A percentile compares a stretch with the other conserved stretches of the same genome.
These are phyloP conservation scores for Mus spretus DNA, from an alignment of 2,797 vertebrate species.

Conservation along the genomic window DNA sequence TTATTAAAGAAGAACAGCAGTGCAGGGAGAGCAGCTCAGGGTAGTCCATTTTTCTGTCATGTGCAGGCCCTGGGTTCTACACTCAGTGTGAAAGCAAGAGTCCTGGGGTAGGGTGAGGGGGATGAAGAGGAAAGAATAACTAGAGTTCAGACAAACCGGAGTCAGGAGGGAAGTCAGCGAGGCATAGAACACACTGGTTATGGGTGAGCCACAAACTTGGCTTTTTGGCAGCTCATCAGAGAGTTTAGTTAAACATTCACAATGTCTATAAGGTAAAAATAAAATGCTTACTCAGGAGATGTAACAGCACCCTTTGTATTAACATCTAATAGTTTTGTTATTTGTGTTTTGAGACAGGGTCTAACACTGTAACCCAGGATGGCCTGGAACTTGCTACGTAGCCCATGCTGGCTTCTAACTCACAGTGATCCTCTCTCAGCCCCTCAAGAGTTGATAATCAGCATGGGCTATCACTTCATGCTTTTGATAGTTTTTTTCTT, in stretches of 20 bases:
- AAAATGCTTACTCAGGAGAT: slow-evolving; percentile 66
- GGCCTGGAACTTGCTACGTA: not conserved
- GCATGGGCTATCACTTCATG: not conserved
- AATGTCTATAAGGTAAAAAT: slow-evolving; percentile 60
- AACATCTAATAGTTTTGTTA: slow-evolving; percentile 51
- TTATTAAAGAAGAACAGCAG: not conserved
- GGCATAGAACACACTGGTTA: slow-evolving; percentile 74
- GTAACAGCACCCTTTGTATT: slow-evolving; percentile 61
- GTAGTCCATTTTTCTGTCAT: not conserved
- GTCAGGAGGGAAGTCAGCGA: slow-evolving; percentile 74
- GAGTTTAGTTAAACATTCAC: slow-evolving; percentile 82
- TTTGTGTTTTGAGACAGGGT: not conserved
- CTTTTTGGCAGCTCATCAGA: slow-evolving; percentile 74
- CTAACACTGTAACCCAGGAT: not conserved
- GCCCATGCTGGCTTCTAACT: not conserved
- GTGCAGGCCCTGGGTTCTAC: not conserved
- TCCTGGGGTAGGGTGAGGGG: rapidly evolving
- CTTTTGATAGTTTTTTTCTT: not conserved
- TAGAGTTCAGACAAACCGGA: slow-evolving; percentile 56
- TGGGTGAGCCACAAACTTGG: slow-evolving; percentile 68
- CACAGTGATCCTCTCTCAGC: not conserved
- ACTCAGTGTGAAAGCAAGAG: not conserved
- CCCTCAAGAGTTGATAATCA: not conserved
- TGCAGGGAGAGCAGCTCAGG: not conserved
- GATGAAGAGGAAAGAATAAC: slow-evolving; percentile 25